A percentile compares a stretch with the other conserved stretches of the same genome.
These are phyloP conservation scores for Xestia sexstrigata DNA, from an alignment of 2,888 invertebrate genomes.

Conservation along the genomic window DNA sequence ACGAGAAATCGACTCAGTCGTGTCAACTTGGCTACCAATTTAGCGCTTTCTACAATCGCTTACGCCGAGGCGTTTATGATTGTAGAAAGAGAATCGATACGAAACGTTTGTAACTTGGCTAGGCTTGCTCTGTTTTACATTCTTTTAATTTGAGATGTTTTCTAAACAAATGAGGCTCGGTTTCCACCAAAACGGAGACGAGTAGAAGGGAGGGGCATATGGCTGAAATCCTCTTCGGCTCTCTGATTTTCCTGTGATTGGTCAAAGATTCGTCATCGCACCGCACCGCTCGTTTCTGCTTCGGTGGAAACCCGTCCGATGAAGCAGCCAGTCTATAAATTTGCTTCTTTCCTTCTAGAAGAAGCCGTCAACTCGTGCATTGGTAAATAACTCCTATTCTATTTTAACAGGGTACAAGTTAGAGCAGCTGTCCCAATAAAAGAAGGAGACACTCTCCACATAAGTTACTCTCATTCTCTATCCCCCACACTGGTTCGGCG, in stretches of 20 bases:
- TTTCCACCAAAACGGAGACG: background rate
- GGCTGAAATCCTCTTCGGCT: background rate
- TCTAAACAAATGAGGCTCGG: background rate
- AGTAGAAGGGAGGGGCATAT: background rate
- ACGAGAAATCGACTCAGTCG: no score
- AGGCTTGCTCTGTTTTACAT: background rate
- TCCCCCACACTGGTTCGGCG: constrained; percentile 94
- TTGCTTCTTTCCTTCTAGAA: background rate
- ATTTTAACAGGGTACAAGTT: constrained; percentile 91
- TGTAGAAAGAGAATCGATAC: no score
- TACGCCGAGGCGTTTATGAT: no score
- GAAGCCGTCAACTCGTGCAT: background rate
- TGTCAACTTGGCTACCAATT: no score
- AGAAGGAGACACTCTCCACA: constrained; percentile 92
- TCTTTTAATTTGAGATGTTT: background rate
- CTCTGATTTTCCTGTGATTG: background rate
- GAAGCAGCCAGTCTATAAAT: background rate
- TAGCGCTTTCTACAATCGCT: no score
- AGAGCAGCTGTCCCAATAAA: constrained; percentile 93
- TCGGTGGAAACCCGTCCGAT: background rate
- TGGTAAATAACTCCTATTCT: background rate
- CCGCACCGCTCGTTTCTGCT: background rate
- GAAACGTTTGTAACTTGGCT: no score
- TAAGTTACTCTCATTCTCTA: constrained; percentile 94
- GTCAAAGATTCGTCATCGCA: background rate